These are phyloP conservation scores for Lagopus leucura DNA, from an alignment of 2,113 vertebrate genomes.

Conservation along the genomic window DNA sequence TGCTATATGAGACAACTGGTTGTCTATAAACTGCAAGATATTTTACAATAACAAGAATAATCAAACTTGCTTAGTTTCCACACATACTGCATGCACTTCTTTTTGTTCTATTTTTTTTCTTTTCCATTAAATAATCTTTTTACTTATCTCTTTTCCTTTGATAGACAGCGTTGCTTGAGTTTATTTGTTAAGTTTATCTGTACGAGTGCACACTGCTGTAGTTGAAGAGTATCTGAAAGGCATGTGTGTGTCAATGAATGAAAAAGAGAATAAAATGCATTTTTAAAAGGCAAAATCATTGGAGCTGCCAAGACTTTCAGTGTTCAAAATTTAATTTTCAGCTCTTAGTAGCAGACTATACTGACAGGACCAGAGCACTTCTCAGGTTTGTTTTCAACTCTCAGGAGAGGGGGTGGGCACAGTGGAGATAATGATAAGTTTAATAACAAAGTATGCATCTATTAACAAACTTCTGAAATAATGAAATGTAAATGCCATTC, in stretches of 20 bases:
- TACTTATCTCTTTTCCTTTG: not conserved
- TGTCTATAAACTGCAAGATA: not conserved
- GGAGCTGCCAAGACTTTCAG: not conserved
- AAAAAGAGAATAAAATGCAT: not conserved
- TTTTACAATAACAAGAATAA: not conserved
- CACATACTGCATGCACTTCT: not conserved
- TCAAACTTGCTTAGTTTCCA: not conserved
- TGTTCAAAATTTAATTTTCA: slow-evolving; percentile 16
- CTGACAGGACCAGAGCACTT: not conserved
- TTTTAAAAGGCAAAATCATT: slow-evolving; percentile 26
- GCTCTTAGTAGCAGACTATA: not conserved
- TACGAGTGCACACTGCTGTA: not conserved
- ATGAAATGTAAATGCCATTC: not conserved
- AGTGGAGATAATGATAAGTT: not conserved
- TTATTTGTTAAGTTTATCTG: not conserved
- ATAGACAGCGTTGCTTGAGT: not conserved
- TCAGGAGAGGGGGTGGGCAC: fast-evolving
- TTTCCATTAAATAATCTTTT: not conserved
- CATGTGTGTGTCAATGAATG: not conserved
- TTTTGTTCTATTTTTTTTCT: not conserved
- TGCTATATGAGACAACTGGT: not conserved
- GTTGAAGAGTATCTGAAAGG: slow-evolving; percentile 21
- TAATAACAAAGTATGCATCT: not conserved
- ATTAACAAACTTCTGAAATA: not conserved
- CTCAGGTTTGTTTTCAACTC: not conserved